Conservation (phyloP, 2,113 vertebrate species). For the Sorex araneus region DNA sequence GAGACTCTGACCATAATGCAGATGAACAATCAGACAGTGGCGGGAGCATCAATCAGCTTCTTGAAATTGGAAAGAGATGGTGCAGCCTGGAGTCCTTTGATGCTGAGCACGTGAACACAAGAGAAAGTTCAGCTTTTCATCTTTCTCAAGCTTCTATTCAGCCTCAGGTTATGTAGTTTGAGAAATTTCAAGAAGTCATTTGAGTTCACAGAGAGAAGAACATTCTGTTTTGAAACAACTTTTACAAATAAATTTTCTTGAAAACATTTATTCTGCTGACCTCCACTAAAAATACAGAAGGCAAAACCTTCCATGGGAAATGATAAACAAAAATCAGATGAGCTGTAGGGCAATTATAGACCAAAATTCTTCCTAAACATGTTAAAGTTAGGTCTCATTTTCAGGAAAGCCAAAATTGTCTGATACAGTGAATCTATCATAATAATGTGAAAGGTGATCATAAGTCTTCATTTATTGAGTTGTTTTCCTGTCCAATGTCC, state of each 20-base stretch:
- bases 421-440: background rate
- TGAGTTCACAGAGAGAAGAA: slow-evolving; percentile 35
- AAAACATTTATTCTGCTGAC: slow-evolving; percentile 55
- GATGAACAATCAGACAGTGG: background rate
- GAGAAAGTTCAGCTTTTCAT: slow-evolving; percentile 64
- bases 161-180: slow-evolving; percentile 58
- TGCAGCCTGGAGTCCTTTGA: slow-evolving; percentile 24
- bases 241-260: slow-evolving; percentile 63
- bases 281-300: slow-evolving; percentile 30
- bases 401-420: background rate
- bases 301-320: background rate
- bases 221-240: slow-evolving; percentile 28
- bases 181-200: slow-evolving; percentile 67
- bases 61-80: slow-evolving; percentile 20
- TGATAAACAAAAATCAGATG: background rate
- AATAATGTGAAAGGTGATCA: background rate
- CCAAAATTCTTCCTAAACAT: background rate
- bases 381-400: slow-evolving; percentile 38
- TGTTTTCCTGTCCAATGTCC: background rate
- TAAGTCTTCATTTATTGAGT: background rate
- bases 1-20: background rate
- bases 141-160: slow-evolving; percentile 54
- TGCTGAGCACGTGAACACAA: background rate
- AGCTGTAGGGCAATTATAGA: slow-evolving; percentile 14
- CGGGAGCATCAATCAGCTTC: background rate